Evolutionary conservation across 2,888 invertebrate species (phyloP), one percentile per base, ranked within the genome.

Genomic region (Lasioglossum pauxillum): DNA sequence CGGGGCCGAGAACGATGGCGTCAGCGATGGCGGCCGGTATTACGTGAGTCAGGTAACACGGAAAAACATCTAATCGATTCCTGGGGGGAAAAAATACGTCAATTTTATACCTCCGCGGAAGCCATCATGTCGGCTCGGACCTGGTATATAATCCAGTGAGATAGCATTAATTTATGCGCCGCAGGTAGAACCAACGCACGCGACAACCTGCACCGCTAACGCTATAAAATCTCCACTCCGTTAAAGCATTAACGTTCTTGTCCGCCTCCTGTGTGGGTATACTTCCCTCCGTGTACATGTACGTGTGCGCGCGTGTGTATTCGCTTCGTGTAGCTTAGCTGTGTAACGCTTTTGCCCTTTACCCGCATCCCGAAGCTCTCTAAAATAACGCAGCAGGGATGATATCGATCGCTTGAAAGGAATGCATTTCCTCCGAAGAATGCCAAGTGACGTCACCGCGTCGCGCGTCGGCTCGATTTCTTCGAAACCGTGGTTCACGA

Each of bases 151-250:
- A 86, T 73, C 77, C 84, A 38, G 49, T 80, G 83, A 82, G 90
- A 90, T 90, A 90, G 88, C 85, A 82, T 88, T 90, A 90, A 90
- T 90, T 90, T 90, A 90, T 90, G 84, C 88, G 80, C 77, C 35
- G 77, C 67, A 82, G 49, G 53, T 87, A 75, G 72, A 88, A 87
- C 84, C 69, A 67, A 76, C 35, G 85, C 90, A 90, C 90, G 90
- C 90, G 87, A 90, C 71, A 82, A 82, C 78, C 67, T 77, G 73
- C 60, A 44, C n/a, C 46, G 27, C 71, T 64, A 53, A 78, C 84
- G 84, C 74, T 79, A 76, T 80, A 85, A 87, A 90, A 86, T 84
- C 83, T 78, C 76, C 75, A 77, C 72, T 75, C 75, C 83, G 83
- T 84, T 84, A 80, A 84, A 85, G 69, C 60, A 78, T 83, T 80